Conservation (phyloP, 2,113 vertebrate genomes). For the Trinectes maculatus region DNA sequence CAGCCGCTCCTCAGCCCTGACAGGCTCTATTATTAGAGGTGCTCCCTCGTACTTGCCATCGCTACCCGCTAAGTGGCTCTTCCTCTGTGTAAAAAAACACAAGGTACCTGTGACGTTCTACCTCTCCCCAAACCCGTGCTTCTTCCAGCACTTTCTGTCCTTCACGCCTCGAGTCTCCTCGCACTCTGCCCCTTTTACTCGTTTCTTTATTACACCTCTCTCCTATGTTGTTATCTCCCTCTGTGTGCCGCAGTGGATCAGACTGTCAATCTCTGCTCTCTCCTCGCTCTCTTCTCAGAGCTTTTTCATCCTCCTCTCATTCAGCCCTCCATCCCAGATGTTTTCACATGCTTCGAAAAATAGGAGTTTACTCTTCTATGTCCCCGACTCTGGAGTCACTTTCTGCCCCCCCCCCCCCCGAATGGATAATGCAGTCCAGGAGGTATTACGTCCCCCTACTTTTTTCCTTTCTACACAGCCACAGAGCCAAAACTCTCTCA, state of each 20-base stretch:
- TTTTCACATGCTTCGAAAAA: slow-evolving; percentile 27
- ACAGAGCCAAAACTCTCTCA: slow-evolving; percentile 56
- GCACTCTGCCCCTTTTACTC: slow-evolving; percentile 2
- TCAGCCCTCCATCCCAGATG: slow-evolving; percentile 1
- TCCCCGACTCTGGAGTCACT: slow-evolving; percentile 12
- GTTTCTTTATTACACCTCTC: not conserved
- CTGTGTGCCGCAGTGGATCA: slow-evolving; percentile 6
- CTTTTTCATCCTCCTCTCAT: slow-evolving; percentile 23
- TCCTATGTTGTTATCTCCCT: slow-evolving; percentile 8
- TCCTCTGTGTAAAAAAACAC: slow-evolving; percentile 26
- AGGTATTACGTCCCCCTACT: slow-evolving; percentile 35
- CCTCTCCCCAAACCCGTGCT: slow-evolving; percentile 3
- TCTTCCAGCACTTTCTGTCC: slow-evolving; percentile 5
- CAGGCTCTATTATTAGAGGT: slow-evolving; percentile 77
- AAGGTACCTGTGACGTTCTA: slow-evolving; percentile 30
- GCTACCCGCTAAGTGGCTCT: slow-evolving; percentile 48
- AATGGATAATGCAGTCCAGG: slow-evolving; percentile 13
- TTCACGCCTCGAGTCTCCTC: slow-evolving; percentile 1
- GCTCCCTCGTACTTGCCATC: slow-evolving; percentile 52
- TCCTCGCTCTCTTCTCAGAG: not conserved
- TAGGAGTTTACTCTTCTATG: not conserved
- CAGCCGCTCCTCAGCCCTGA: slow-evolving; percentile 51
- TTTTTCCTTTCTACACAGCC: slow-evolving; percentile 46
- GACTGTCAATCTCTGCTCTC: not conserved
- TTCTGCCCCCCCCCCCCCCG: slow-evolving; percentile 12